These are phyloP conservation scores for Patella pellucida DNA, from an alignment of 2,888 invertebrate species.

Conservation along the genomic window DNA sequence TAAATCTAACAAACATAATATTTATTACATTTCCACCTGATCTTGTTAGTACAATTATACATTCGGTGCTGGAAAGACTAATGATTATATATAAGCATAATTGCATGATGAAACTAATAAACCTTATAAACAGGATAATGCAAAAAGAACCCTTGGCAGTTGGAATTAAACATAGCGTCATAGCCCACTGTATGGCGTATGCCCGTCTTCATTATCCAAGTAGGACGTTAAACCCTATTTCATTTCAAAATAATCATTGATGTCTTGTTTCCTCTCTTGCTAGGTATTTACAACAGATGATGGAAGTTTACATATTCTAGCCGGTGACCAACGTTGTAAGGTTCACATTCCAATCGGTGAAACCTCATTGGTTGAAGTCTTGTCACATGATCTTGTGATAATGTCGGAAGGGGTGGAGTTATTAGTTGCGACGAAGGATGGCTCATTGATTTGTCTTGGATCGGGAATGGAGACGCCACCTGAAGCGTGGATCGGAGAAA, in stretches of 20 bases:
- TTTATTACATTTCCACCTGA: too few relatives aligned
- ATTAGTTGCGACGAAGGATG: slow-evolving; percentile 63
- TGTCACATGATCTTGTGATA: slow-evolving; percentile 60
- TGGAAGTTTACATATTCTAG: slow-evolving; percentile 60
- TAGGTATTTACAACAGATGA: slow-evolving; percentile 60
- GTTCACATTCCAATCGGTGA: slow-evolving; percentile 59
- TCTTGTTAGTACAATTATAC: slow-evolving; percentile 41
- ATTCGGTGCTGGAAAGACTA: too few relatives aligned
- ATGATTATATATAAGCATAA: too few relatives aligned
- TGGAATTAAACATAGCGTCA: too few relatives aligned
- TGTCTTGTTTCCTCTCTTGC: background rate
- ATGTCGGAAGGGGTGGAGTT: slow-evolving; percentile 59
- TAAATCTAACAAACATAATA: too few relatives aligned
- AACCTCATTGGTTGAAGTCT: slow-evolving; percentile 61
- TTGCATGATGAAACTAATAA: too few relatives aligned
- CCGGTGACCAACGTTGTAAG: slow-evolving; percentile 56
- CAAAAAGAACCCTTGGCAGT: too few relatives aligned
- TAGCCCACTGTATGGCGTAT: too few relatives aligned
- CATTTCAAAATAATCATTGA: too few relatives aligned
- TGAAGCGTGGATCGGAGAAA: slow-evolving; percentile 29
- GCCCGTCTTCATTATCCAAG: too few relatives aligned
- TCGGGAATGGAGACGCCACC: slow-evolving; percentile 37
- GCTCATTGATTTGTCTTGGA: slow-evolving; percentile 64
- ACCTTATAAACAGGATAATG: too few relatives aligned
- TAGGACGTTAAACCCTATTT: background rate